Conservation (phyloP, 1,140 invertebrate species). For the Aporrectodea caliginosa region DNA sequence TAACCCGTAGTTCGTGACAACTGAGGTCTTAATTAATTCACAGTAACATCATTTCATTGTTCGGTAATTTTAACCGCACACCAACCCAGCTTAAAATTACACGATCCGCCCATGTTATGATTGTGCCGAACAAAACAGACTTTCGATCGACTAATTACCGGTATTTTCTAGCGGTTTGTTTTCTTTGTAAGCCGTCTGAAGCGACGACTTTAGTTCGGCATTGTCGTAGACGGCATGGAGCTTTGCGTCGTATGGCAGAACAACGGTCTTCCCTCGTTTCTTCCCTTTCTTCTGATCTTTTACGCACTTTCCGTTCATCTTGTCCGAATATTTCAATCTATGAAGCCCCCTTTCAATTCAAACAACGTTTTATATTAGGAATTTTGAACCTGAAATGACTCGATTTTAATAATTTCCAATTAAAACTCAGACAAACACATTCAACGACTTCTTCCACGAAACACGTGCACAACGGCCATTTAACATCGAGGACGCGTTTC, state of each 20-base stretch:
- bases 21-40: no score
- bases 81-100: no score
- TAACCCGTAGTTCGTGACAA: no score
- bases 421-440: background rate
- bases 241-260: background rate
- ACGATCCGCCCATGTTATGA: no score
- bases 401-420: background rate
- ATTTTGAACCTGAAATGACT: background rate
- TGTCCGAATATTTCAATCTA: no score
- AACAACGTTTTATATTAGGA: background rate
- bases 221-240: background rate
- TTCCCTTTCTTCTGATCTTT: background rate
- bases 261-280: background rate
- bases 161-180: background rate
- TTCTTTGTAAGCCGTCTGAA: background rate
- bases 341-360: no score
- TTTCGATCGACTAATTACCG: no score
- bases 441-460: no score
- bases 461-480: background rate
- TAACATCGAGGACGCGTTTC: background rate
- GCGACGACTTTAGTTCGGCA: background rate
- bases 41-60: no score
- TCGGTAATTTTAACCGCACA: no score
- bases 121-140: no score
- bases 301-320: background rate